These are phyloP conservation scores for Athrips mouffetella DNA, from an alignment of 2,888 invertebrate species.

Conservation along the genomic window DNA sequence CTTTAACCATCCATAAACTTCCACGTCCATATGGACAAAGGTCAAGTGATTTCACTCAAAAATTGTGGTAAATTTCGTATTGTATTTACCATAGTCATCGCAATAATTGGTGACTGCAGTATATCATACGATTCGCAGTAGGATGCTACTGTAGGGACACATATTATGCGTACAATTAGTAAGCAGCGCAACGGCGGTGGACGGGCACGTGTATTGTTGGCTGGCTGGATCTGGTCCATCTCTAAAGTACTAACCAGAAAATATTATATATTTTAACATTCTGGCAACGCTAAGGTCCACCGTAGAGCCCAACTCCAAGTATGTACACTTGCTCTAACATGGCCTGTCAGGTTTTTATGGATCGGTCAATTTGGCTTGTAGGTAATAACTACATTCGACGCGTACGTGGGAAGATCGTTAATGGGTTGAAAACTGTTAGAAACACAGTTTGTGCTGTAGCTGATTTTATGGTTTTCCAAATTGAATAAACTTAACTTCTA, in stretches of 20 bases:
- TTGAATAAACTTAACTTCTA: background rate
- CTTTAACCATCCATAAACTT: too few relatives aligned
- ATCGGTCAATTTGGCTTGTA: slow-evolving; percentile 15
- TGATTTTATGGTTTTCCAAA: background rate
- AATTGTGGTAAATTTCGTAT: too few relatives aligned
- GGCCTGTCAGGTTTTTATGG: slow-evolving; percentile 32
- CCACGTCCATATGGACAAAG: too few relatives aligned
- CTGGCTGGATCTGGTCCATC: too few relatives aligned
- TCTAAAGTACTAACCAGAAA: too few relatives aligned
- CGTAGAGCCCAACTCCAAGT: slow-evolving; percentile 28
- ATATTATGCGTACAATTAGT: too few relatives aligned
- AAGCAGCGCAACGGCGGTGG: too few relatives aligned
- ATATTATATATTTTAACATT: slow-evolving; percentile 25
- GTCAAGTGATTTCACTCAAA: too few relatives aligned
- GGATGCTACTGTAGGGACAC: too few relatives aligned
- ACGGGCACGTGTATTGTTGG: too few relatives aligned
- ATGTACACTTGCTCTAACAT: slow-evolving; percentile 29
- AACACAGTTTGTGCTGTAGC: background rate
- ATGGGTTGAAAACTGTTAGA: background rate
- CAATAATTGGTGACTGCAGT: too few relatives aligned
- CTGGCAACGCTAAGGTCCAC: slow-evolving; percentile 5
- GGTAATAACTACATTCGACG: slow-evolving; percentile 12
- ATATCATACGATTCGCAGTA: background rate
- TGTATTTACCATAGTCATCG: too few relatives aligned
- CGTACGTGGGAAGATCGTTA: slow-evolving; percentile 6